phyloP scores from a whole-genome alignment of 35 echinoderm and acorn worm genomes.

The Amphiura filiformis region DNA sequence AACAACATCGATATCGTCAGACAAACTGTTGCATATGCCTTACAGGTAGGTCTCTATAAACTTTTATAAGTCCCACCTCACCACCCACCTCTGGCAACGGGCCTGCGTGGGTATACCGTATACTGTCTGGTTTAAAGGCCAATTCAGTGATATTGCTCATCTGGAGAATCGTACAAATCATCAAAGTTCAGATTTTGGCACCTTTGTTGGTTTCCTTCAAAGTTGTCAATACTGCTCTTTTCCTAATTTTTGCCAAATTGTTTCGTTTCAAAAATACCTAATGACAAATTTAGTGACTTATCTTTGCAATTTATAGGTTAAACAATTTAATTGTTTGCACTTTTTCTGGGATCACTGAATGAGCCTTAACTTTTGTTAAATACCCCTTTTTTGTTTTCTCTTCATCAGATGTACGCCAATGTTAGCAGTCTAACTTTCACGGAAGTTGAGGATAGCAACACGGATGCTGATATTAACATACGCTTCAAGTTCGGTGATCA shows the following conservation, averaged over 20 bases:
- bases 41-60: conserved; percentile 37
- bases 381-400: not conserved
- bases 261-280: no score
- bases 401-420: conserved; percentile 64
- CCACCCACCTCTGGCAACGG: not conserved
- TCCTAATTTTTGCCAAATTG: no score
- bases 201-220: no score
- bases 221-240: no score
- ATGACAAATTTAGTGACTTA: no score
- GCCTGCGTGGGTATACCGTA: not conserved
- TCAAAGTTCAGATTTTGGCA: no score
- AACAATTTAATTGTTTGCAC: not conserved
- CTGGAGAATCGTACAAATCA: no score
- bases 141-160: no score
- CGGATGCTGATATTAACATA: conserved; percentile 48
- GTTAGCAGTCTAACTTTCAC: conserved; percentile 55
- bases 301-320: not conserved
- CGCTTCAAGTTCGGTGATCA: conserved; percentile 47
- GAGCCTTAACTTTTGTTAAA: not conserved
- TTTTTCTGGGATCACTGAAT: not conserved
- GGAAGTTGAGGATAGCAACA: not conserved
- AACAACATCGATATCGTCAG: not conserved
- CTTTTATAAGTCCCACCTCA: not conserved
- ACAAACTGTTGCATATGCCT: conserved; percentile 15
- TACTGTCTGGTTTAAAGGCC: no score